A percentile compares a stretch with the other conserved stretches of the same genome.
Evolutionary conservation across 2,113 vertebrate species (phyloP).

Genomic region (Halichoeres trimaculatus): DNA sequence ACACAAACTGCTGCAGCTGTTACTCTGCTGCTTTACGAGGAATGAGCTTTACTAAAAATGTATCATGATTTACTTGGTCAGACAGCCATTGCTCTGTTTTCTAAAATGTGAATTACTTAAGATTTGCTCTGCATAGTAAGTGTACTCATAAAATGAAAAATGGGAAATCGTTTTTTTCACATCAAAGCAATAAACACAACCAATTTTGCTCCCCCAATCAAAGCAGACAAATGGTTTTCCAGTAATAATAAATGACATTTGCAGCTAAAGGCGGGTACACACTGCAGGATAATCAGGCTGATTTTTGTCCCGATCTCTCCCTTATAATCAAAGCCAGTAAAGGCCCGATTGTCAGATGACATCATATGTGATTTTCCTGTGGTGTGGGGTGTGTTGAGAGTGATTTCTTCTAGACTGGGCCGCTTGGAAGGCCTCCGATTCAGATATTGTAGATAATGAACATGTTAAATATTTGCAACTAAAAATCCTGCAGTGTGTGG

Average conservation of each 20-base stretch:
- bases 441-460: no score
- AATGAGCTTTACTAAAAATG: background rate
- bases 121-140: conserved; percentile 28
- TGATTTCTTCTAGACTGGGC: no score
- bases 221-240: background rate
- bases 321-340: no score
- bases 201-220: background rate
- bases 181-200: background rate
- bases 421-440: no score
- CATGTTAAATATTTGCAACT: no score
- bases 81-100: conserved; percentile 6
- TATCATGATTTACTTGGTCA: conserved; percentile 2
- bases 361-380: no score
- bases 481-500: no score
- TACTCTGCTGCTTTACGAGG: background rate
- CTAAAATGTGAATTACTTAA: conserved; percentile 14
- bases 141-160: conserved; percentile 34
- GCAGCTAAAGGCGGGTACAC: background rate
- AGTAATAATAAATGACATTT: background rate
- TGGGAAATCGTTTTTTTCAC: conserved; percentile 16
- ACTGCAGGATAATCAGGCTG: no score
- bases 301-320: no score
- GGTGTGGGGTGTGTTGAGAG: no score
- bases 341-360: no score
- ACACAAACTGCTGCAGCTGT: background rate